Evolutionary conservation across 2,888 invertebrate species (phyloP).

Genomic region (Lacanobia oleracea): DNA sequence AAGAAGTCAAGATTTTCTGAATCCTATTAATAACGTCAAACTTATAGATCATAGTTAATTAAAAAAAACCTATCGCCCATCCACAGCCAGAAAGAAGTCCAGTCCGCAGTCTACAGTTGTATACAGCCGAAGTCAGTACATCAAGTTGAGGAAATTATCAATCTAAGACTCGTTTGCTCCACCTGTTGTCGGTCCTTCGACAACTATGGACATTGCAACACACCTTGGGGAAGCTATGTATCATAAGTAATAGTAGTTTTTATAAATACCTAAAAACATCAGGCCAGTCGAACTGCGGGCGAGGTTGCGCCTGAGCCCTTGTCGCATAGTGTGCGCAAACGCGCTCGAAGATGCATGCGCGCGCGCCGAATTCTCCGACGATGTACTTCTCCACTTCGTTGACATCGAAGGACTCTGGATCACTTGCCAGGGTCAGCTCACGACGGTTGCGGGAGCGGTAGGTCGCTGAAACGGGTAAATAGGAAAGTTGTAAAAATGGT

Average conservation of each 20-base stretch:
- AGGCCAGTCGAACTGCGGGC: constrained; percentile 92
- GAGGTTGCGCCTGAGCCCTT: constrained; percentile 86
- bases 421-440: constrained; percentile 76
- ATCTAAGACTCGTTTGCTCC: too few relatives aligned
- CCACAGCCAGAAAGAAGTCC: too few relatives aligned
- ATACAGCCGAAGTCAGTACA: too few relatives aligned
- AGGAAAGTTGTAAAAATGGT: not conserved
- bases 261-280: constrained; percentile 93
- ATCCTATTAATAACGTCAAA: too few relatives aligned
- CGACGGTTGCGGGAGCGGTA: constrained; percentile 93
- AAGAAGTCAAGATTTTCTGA: too few relatives aligned
- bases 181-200: too few relatives aligned
- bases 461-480: constrained; percentile 90
- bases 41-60: too few relatives aligned
- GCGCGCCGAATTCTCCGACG: constrained; percentile 93
- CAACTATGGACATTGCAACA: too few relatives aligned
- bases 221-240: not conserved
- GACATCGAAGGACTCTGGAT: constrained; percentile 89
- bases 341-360: constrained; percentile 94
- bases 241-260: too few relatives aligned
- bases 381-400: constrained; percentile 95
- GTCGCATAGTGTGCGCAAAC: constrained; percentile 94
- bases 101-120: too few relatives aligned
- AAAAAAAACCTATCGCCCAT: too few relatives aligned
- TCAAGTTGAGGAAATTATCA: too few relatives aligned